A percentile compares a stretch with the other conserved stretches of the same genome.
Evolutionary conservation across 2,888 invertebrate species (phyloP).

Genomic region (Heliconius sara): DNA sequence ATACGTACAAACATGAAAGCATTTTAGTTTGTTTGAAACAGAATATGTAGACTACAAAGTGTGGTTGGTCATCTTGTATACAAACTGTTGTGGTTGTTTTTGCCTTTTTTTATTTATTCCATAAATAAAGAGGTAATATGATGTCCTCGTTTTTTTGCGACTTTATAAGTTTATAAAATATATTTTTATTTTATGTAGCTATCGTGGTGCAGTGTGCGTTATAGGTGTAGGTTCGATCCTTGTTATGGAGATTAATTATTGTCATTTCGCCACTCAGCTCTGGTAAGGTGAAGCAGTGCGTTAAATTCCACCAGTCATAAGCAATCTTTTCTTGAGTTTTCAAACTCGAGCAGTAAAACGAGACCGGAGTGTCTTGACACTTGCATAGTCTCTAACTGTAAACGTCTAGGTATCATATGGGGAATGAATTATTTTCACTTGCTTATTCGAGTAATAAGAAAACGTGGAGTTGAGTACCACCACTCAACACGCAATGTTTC

Average conservation of each 20-base stretch:
- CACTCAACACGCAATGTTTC: background rate
- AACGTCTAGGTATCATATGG: no score
- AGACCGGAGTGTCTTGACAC: no score
- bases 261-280: no score
- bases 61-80: slow-evolving; percentile 27
- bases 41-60: slow-evolving; percentile 20
- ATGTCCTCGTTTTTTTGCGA: background rate
- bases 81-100: background rate
- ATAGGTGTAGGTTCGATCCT: background rate
- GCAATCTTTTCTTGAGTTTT: no score
- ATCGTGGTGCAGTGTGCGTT: background rate
- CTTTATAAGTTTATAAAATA: background rate
- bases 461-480: background rate
- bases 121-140: background rate
- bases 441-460: no score
- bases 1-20: slow-evolving; percentile 4
- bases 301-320: no score
- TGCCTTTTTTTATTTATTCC: background rate
- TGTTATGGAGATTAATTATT: background rate
- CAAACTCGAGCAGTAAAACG: no score
- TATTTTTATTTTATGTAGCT: background rate
- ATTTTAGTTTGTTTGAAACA: slow-evolving; percentile 30
- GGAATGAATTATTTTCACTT: no score
- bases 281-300: no score
- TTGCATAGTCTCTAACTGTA: no score